These are phyloP conservation scores for Mycetomoellerius zeteki DNA, from an alignment of 1,140 invertebrate genomes.

Conservation along the genomic window DNA sequence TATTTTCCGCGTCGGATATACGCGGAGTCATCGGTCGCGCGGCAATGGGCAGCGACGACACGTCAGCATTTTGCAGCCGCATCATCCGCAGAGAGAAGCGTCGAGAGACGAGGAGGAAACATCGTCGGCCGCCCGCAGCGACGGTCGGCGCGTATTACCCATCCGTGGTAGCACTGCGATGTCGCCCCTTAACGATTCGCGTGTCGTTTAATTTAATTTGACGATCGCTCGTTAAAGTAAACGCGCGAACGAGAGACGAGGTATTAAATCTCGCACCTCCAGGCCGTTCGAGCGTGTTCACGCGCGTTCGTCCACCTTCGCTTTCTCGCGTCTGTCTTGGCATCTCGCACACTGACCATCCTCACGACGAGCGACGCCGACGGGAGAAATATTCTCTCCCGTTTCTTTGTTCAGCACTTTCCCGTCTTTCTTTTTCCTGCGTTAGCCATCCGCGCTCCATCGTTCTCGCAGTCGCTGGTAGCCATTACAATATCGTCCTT, in stretches of 20 bases:
- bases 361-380: not conserved
- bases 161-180: constrained; percentile 22
- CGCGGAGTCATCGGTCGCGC: constrained; percentile 57
- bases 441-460: not conserved
- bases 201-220: constrained; percentile 84
- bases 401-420: constrained; percentile 34
- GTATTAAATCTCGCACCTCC: constrained; percentile 79
- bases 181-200: constrained; percentile 78
- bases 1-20: constrained; percentile 49
- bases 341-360: not conserved
- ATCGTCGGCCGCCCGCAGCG: constrained; percentile 23
- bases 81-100: not conserved
- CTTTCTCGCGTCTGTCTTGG: constrained; percentile 2
- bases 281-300: constrained; percentile 30
- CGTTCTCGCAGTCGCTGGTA: constrained; percentile 12
- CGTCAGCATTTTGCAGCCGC: constrained; percentile 30
- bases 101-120: constrained; percentile 32
- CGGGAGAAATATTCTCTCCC: not conserved
- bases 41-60: constrained; percentile 25
- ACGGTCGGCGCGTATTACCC: constrained; percentile 4
- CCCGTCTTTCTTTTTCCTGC: not conserved
- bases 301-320: constrained; percentile 33
- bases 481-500: constrained; percentile 44
- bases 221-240: constrained; percentile 83
- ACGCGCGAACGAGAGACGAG: constrained; percentile 55